Evolutionary conservation across 2,113 vertebrate genomes (phyloP), one percentile per base, ranked within the genome.

Genomic region (Strix aluco): DNA sequence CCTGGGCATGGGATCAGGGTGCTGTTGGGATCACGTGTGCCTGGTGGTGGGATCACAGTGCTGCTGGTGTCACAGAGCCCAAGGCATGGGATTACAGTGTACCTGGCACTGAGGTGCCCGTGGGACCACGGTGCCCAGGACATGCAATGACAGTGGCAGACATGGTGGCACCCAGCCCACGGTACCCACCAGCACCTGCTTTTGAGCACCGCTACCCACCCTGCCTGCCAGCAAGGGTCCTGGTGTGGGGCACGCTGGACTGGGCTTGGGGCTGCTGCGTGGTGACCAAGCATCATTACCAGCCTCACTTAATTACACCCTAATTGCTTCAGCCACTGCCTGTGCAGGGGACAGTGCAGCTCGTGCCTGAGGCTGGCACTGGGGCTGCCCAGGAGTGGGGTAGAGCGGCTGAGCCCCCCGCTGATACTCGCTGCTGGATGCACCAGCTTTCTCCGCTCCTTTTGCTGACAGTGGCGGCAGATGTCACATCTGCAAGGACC

Each of bases 351-450:
- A 42, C 0, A 0, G 29, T 55, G 49, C 58, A 23, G 34, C 54
- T 72, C 1, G 0, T 59, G 70, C 25, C 26, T 44, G 44, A 44
- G 32, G 34, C 18, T 44, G 55, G 13, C 19, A 4, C 1, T 10
- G 32, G 44, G 25, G 18, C 46, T 73, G 27, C 36, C 47, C 54
- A 27, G 54, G 47, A 52, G 25, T 3, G 1, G 51, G 25, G 23
- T 5, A 38, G 9, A 38, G n/a, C 1, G 1, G 13, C 36, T 32
- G 36, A 74, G 34, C 17, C 9, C 65, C 36, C 9, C 18, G 5
- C 5, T 2, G 1, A 13, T 36, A 11, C 63, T 61, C 3, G 1
- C 22, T 11, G 2, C 29, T 0, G 0, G 13, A 3, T 5, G 5
- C 51, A 13, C 54, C 8, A 2, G 7, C 51, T 66, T 61, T 65